Conservation (phyloP, 2,888 invertebrate species). For the Eupithecia vulgata region DNA sequence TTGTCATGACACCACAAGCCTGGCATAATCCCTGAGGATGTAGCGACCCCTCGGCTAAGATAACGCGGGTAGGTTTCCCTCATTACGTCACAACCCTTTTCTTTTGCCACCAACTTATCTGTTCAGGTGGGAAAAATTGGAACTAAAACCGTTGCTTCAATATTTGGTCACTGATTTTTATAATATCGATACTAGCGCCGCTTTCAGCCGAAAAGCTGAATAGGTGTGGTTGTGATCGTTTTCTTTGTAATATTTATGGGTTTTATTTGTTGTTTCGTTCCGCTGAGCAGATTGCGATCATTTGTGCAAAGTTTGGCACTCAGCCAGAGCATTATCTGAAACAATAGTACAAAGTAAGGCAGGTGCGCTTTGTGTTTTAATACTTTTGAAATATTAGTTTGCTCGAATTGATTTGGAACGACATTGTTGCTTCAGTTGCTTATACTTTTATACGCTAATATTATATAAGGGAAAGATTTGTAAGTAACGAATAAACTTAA, state of each 20-base stretch:
- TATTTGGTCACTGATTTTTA: background rate
- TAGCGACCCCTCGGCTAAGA: slow-evolving; percentile 16
- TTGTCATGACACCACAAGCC: slow-evolving; percentile 28
- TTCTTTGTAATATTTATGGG: slow-evolving; percentile 37
- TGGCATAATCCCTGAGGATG: slow-evolving; percentile 24
- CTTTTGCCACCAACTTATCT: slow-evolving; percentile 8
- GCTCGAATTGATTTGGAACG: slow-evolving; percentile 13
- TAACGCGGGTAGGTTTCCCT: slow-evolving; percentile 36
- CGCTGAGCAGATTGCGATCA: slow-evolving; percentile 35
- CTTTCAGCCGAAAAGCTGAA: background rate
- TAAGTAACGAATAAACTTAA: too few relatives aligned
- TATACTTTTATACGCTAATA: too few relatives aligned
- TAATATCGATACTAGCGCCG: background rate
- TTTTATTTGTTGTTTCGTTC: slow-evolving; percentile 32
- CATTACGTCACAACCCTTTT: slow-evolving; percentile 42
- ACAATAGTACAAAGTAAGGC: slow-evolving; percentile 37
- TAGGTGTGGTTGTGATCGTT: slow-evolving; percentile 26
- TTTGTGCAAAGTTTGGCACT: slow-evolving; percentile 40
- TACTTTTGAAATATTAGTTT: slow-evolving; percentile 27
- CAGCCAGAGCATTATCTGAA: slow-evolving; percentile 40
- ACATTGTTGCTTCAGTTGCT: slow-evolving; percentile 1
- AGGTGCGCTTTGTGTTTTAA: slow-evolving; percentile 38
- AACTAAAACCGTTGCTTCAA: background rate
- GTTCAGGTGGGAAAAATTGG: slow-evolving; percentile 6
- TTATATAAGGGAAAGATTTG: too few relatives aligned